Percentiles rank a stretch among this genome's conserved stretches.
Evolutionary conservation across 92 coral and sea anemone species (phyloP).

Genomic region (Epizoanthus rinbou): DNA sequence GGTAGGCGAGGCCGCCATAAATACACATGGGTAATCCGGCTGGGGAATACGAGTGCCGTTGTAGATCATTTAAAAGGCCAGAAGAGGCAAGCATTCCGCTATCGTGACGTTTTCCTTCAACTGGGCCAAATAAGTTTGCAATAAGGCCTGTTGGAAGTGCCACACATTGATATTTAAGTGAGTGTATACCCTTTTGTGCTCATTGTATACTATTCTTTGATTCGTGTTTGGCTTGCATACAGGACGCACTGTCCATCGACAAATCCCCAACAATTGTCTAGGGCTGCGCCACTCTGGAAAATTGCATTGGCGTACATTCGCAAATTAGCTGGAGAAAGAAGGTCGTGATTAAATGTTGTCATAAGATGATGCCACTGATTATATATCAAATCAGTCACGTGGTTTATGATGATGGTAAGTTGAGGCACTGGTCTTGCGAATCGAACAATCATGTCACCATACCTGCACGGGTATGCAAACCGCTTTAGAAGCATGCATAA

Average conservation of each 20-base stretch:
- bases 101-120: slow-evolving; percentile 45
- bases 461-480: slow-evolving; percentile 46
- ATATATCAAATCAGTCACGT: slow-evolving; percentile 57
- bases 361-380: slow-evolving; percentile 58
- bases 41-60: slow-evolving; percentile 28
- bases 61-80: slow-evolving; percentile 35
- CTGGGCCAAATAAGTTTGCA: slow-evolving; percentile 37
- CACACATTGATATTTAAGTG: background rate
- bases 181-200: slow-evolving; percentile 17
- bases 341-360: slow-evolving; percentile 56
- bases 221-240: slow-evolving; percentile 44
- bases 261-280: slow-evolving; percentile 52
- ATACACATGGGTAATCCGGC: slow-evolving; percentile 26
- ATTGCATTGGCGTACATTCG: slow-evolving; percentile 47
- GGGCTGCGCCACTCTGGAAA: slow-evolving; percentile 40
- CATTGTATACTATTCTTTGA: slow-evolving; percentile 22
- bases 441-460: slow-evolving; percentile 52
- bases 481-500: slow-evolving; percentile 41
- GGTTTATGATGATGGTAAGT: slow-evolving; percentile 59
- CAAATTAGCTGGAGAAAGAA: slow-evolving; percentile 53
- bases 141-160: slow-evolving; percentile 22
- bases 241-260: slow-evolving; percentile 47
- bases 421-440: slow-evolving; percentile 67
- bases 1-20: slow-evolving; percentile 36
- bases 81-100: slow-evolving; percentile 40